These are phyloP conservation scores for Xiphophorus maculatus DNA, from an alignment of 2,113 vertebrate species.

Conservation along the genomic window DNA sequence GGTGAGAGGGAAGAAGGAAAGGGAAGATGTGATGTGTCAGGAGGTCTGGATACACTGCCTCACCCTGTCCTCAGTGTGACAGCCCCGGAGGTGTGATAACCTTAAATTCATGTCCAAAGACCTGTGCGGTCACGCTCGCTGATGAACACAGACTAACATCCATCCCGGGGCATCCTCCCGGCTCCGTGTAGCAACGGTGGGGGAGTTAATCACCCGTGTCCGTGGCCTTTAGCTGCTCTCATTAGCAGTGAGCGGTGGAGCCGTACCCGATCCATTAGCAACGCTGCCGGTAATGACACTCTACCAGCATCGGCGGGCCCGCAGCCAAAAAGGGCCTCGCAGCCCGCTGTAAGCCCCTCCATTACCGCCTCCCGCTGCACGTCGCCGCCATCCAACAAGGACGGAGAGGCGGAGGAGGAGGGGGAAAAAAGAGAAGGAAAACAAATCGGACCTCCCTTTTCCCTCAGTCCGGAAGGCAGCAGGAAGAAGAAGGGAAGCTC, in stretches of 20 bases:
- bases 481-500: slow-evolving; percentile 50
- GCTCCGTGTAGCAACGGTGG: slow-evolving; percentile 53
- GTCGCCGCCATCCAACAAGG: slow-evolving; percentile 48
- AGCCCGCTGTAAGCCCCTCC: slow-evolving; percentile 35
- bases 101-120: slow-evolving; percentile 53
- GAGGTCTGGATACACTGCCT: slow-evolving; percentile 63
- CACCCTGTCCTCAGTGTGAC: slow-evolving; percentile 60
- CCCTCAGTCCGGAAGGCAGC: slow-evolving; percentile 52
- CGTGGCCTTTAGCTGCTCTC: slow-evolving; percentile 87
- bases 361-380: slow-evolving; percentile 67
- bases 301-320: slow-evolving; percentile 75
- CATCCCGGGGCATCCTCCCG: slow-evolving; percentile 64
- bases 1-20: slow-evolving; percentile 52
- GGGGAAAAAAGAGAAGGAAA: slow-evolving; percentile 32
- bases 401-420: slow-evolving; percentile 19
- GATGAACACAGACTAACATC: slow-evolving; percentile 49
- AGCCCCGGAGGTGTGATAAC: slow-evolving; percentile 68
- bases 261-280: slow-evolving; percentile 85
- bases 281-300: slow-evolving; percentile 81
- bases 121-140: slow-evolving; percentile 36
- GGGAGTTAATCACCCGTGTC: slow-evolving; percentile 85
- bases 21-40: slow-evolving; percentile 69
- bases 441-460: slow-evolving; percentile 43
- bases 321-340: slow-evolving; percentile 65
- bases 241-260: slow-evolving; percentile 85